Conservation (phyloP, 2,888 invertebrate species). For the Rhamnusium bicolor region DNA sequence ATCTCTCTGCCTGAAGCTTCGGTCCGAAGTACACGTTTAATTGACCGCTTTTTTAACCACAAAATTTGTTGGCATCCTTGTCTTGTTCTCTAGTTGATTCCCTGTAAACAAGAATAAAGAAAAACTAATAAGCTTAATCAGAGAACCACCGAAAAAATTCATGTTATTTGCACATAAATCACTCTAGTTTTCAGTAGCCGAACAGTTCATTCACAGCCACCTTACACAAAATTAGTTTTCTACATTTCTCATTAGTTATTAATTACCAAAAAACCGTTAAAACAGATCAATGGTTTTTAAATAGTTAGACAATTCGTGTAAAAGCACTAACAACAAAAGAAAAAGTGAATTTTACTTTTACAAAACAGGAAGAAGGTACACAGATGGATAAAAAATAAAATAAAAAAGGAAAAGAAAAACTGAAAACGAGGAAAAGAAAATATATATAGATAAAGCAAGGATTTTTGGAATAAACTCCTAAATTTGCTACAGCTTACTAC, state of each 20-base stretch:
- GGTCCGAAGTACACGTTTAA: conserved; percentile 45
- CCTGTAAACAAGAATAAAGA: conserved; percentile 31
- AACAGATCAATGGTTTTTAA: no score
- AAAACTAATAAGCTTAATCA: conserved; percentile 24
- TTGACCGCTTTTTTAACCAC: conserved; percentile 46
- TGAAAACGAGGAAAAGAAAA: no score
- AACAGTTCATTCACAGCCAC: conserved; percentile 40
- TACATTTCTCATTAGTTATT: conserved; percentile 33
- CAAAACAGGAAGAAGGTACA: no score
- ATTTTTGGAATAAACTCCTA: no score
- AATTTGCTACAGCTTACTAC: no score
- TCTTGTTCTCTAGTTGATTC: neutral
- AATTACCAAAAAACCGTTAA: no score
- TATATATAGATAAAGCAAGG: no score
- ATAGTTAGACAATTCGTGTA: no score
- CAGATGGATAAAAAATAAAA: no score
- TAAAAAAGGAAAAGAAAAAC: no score
- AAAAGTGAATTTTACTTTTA: no score
- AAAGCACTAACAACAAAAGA: no score
- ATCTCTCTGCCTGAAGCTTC: conserved; percentile 43
- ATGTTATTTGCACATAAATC: conserved; percentile 34
- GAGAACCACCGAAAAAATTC: conserved; percentile 14
- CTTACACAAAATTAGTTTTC: conserved; percentile 45
- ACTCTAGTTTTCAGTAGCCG: conserved; percentile 46
- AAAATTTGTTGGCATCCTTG: conserved; percentile 18